A percentile compares a stretch with the other conserved stretches of the same genome.
Conservation (phyloP, 2,888 invertebrate genomes). For the Temnothorax rugatulus region DNA sequence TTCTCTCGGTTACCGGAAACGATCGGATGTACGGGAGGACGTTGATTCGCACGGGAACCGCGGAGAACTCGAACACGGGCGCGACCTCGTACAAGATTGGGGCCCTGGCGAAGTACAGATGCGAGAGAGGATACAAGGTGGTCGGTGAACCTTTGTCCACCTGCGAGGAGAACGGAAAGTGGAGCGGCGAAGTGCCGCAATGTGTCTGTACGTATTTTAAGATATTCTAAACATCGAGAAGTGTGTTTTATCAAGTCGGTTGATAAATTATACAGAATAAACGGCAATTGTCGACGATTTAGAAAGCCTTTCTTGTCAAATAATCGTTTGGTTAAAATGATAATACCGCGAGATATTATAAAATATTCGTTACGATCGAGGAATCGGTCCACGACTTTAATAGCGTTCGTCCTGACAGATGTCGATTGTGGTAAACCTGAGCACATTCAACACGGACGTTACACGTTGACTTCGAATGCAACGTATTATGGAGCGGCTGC, state of each 20-base stretch:
- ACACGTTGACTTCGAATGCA: constrained; percentile 94
- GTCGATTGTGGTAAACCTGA: constrained; percentile 95
- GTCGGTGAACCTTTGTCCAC: constrained; percentile 94
- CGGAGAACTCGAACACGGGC: constrained; percentile 89
- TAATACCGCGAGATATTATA: background rate
- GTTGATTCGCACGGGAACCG: constrained; percentile 90
- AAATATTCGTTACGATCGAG: background rate
- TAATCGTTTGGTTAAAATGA: background rate
- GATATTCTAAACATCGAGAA: too few species aligned
- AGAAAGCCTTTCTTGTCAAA: background rate
- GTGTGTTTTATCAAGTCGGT: background rate
- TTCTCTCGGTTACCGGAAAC: constrained; percentile 95
- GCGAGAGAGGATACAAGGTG: constrained; percentile 96
- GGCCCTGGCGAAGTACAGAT: constrained; percentile 95
- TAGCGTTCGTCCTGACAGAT: constrained; percentile 86
- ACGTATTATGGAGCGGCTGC: constrained; percentile 96
- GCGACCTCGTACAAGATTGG: constrained; percentile 95
- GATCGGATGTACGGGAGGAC: constrained; percentile 96
- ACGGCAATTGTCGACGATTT: background rate
- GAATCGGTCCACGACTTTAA: background rate
- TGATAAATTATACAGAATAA: background rate
- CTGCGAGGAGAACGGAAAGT: constrained; percentile 94
- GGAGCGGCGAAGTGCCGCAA: constrained; percentile 94
- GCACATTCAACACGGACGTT: constrained; percentile 91
- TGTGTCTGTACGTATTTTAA: constrained; percentile 91